Base-by-base conservation (phyloP, 2,888 invertebrate species). In the Cataglyphis albicans region DNA sequence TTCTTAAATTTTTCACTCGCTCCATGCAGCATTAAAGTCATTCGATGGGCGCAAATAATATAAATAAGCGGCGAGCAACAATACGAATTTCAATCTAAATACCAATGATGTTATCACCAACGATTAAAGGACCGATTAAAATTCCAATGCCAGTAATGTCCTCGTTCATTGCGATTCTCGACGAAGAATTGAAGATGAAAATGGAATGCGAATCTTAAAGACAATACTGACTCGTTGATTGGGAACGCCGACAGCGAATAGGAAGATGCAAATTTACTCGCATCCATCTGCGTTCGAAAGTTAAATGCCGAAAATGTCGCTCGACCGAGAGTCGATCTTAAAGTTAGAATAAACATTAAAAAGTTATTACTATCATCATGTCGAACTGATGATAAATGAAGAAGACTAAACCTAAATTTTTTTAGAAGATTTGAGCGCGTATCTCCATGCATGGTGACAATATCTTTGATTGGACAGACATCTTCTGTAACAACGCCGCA, bases 21-120 rank as follows among this genome's bases (percentile, higher is more conserved):
- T 18, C 72, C 21, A 25, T 61, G 35, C 41, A 35, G n/a, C 21
- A 9, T 7, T 72, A 38, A 75, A 29, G 29, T 55, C 9, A 59
- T 32, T 25, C n/a, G 29, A 25, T 6, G 12, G 15, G 9, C 7
- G 1, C 38, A 48, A 63, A 61, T 73, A 25, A 63, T 48, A 9
- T 59, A 78, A 84, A 85, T 86, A 82, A 83, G 57, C 63, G 59
- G 29, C 29, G 12, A 81, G 86, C 86, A 87, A 84, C 80, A 90
- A 88, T 55, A 78, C 68, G 80, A 90, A 88, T 89, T 90, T 90
- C 86, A 90, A 92, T 92, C 86, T 87, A 87, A 88, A 87, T 87
- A 74, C 87, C 83, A 64, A 87, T 67, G 81, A 67, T 32, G 57
- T 81, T 70, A 76, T 80, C 75, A 63, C 75, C 64, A 76, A 73